Base-by-base conservation (phyloP, 2,113 vertebrate genomes). In the Micromys minutus region DNA sequence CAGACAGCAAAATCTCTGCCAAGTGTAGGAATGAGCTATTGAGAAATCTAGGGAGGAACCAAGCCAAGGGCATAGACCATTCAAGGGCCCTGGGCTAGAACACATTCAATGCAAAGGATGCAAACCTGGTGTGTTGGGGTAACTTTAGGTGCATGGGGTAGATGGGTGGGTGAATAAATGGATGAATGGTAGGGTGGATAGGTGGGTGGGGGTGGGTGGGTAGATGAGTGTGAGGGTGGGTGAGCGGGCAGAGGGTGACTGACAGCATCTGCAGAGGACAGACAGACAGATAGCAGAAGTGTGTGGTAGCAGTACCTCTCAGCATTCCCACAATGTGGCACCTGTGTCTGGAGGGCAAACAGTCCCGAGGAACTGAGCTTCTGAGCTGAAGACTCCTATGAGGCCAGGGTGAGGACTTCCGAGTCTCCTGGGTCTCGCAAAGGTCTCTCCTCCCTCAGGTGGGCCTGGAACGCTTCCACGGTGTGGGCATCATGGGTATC, bases 401-500 rank as follows among this genome's bases (percentile, higher is more conserved):
- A 55, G 24, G 36, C 6, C 36, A 55, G 22, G 36, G 36, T 39
- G 36, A 55, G 47, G 22, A 24, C 47, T 47, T 4, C 65, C 19
- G 47, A 36, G 47, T 50, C 84, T 52, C 31, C 36, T 17, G 16
- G 50, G 50, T 22, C 92, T 94, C 87, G 85, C 15, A 0, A 39
- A 8, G 15, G 47, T 55, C 36, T 81, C 15, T 67, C 26, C 42
- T 89, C 55, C 61, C 29, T n/a, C 63, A 99, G 99, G 72, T 99
- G 91, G 99, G 99, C 11, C 98, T 99, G 95, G 88, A 98, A 91
- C 98, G 98, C 69, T 99, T 98, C 96, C 98, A 98, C 80, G 98
- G 98, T 0, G 98, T 99, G 45, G 98, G 98, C 5, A 99, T 99
- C 83, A 97, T 99, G 90, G 99, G 99, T 36, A 98, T 98, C 75